These are phyloP conservation scores for Tethya wilhelma DNA, from an alignment of 37 sponge, comb jelly and placozoan genomes.

Conservation along the genomic window DNA sequence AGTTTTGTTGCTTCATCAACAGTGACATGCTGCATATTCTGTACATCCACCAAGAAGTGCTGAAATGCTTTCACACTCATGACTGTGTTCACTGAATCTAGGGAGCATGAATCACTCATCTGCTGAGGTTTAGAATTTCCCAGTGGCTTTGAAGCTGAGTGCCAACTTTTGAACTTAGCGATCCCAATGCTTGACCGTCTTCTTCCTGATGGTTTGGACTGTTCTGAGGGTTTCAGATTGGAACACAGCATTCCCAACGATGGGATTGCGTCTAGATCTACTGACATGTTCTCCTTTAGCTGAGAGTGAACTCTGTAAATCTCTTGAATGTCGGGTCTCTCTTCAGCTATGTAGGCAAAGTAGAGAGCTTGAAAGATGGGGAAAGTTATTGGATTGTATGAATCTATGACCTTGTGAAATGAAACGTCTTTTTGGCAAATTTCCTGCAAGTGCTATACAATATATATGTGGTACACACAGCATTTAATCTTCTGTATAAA, in stretches of 20 bases:
- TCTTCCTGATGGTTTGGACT: background rate
- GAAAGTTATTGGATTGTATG: no score
- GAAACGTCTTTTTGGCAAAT: no score
- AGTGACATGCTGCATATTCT: slow-evolving; percentile 8
- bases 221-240: background rate
- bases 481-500: no score
- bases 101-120: background rate
- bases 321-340: slow-evolving; percentile 36
- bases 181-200: slow-evolving; percentile 34
- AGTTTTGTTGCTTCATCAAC: slow-evolving; percentile 15
- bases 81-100: background rate
- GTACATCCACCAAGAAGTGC: slow-evolving; percentile 27
- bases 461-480: no score
- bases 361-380: slow-evolving; percentile 35
- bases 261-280: no score
- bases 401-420: no score
- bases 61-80: slow-evolving; percentile 46
- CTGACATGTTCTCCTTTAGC: no score
- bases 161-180: background rate
- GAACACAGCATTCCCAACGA: no score
- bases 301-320: slow-evolving; percentile 11
- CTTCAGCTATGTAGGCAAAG: slow-evolving; percentile 2
- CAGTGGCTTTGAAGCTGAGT: background rate
- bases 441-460: no score
- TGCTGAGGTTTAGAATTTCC: background rate